Evolutionary conservation across 1,140 invertebrate genomes (phyloP).

Genomic region (Eubasilissa regina): DNA sequence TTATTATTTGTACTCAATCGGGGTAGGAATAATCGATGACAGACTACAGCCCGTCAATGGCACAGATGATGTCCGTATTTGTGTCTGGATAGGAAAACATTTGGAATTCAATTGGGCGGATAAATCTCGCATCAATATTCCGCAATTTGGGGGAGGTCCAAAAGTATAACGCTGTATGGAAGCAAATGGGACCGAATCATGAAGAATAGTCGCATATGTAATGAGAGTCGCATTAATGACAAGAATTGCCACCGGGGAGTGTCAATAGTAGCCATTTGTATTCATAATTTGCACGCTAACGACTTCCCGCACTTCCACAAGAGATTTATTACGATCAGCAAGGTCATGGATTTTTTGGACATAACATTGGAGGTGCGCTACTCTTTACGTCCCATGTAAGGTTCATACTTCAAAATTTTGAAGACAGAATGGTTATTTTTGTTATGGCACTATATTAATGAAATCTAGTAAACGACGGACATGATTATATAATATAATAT

Average conservation of each 20-base stretch:
- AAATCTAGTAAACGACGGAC: too few relatives aligned
- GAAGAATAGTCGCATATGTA: conserved; percentile 39
- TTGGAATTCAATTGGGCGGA: conserved; percentile 46
- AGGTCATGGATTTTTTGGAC: too few relatives aligned
- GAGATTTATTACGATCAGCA: neutral
- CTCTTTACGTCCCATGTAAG: too few relatives aligned
- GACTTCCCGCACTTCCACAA: conserved; percentile 1
- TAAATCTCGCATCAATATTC: conserved; percentile 36
- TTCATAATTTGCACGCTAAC: conserved; percentile 30
- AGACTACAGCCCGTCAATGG: conserved; percentile 22
- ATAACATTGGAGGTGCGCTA: too few relatives aligned
- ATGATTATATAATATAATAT: too few relatives aligned
- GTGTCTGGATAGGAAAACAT: conserved; percentile 18
- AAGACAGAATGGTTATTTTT: too few relatives aligned
- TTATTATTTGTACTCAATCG: neutral
- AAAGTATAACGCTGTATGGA: neutral
- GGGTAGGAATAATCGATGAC: conserved; percentile 38
- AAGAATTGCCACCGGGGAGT: conserved; percentile 20
- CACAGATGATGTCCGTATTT: conserved; percentile 39
- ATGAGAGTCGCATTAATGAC: conserved; percentile 40
- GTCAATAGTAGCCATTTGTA: conserved; percentile 25
- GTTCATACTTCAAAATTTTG: too few relatives aligned
- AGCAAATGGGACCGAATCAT: conserved; percentile 5
- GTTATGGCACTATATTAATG: too few relatives aligned
- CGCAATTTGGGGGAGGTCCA: conserved; percentile 10